These are phyloP conservation scores for Spizaetus ornatus DNA, from an alignment of 2,113 vertebrate species.

Conservation along the genomic window DNA sequence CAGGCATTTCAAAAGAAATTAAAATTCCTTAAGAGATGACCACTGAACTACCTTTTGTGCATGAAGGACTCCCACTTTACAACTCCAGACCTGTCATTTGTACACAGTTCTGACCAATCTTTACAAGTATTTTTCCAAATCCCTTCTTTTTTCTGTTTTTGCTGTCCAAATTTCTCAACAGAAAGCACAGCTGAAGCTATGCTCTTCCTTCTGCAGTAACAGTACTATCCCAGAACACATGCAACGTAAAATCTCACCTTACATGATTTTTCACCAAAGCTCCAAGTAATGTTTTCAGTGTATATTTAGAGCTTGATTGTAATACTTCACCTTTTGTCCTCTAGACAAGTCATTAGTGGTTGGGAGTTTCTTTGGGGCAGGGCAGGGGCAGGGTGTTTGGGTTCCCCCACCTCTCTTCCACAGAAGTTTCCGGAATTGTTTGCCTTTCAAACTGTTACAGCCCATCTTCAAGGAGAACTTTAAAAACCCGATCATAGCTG, in stretches of 20 bases:
- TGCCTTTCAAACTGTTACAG: conserved; percentile 21
- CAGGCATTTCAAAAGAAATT: not conserved
- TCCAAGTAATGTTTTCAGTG: not conserved
- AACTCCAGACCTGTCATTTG: not conserved
- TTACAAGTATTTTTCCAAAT: not conserved
- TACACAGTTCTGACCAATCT: not conserved
- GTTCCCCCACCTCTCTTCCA: not conserved
- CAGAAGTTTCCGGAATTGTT: not conserved
- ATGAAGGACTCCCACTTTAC: not conserved
- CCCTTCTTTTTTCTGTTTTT: not conserved
- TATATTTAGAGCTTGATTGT: not conserved
- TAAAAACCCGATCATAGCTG: conserved; percentile 4
- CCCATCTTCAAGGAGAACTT: conserved; percentile 2
- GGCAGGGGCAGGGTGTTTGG: not conserved
- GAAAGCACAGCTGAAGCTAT: not conserved
- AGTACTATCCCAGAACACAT: not conserved
- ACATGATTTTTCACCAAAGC: not conserved
- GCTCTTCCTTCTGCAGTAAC: not conserved
- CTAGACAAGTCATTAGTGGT: not conserved
- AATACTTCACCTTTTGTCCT: not conserved
- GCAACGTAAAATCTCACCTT: not conserved
- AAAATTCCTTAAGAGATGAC: not conserved
- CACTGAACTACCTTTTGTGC: not conserved
- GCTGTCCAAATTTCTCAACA: not conserved
- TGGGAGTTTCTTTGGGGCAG: not conserved